A percentile compares a stretch with the other conserved stretches of the same genome.
Conservation (phyloP, 2,113 vertebrate genomes). For the Mesoclemmys tuberculata region DNA sequence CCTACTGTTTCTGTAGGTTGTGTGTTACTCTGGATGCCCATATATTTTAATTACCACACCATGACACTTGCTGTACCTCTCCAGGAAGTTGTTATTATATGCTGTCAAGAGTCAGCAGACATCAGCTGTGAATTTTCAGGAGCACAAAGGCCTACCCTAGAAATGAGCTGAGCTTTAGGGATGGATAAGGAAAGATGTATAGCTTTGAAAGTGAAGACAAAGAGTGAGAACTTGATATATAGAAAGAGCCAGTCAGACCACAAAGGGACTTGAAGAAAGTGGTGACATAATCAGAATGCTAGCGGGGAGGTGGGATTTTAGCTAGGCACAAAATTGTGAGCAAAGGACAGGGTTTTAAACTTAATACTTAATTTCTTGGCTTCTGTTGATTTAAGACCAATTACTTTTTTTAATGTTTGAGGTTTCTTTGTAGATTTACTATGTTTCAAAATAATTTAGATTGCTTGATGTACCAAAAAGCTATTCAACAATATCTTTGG, state of each 20-base stretch:
- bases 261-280: background rate
- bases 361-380: background rate
- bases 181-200: background rate
- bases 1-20: background rate
- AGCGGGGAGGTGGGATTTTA: background rate
- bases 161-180: background rate
- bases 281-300: background rate
- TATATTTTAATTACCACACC: background rate
- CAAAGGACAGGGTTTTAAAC: background rate
- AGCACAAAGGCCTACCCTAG: background rate
- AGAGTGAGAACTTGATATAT: background rate
- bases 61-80: background rate
- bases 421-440: background rate
- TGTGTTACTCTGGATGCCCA: background rate
- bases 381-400: background rate
- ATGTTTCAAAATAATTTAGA: background rate
- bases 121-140: rapidly evolving
- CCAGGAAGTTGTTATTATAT: background rate
- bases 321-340: background rate
- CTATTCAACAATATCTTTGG: background rate
- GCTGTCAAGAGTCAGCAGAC: background rate
- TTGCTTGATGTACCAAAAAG: background rate
- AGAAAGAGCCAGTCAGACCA: background rate
- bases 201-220: background rate
- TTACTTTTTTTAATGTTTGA: background rate